Evolutionary conservation across 2,888 invertebrate genomes (phyloP).

Genomic region (Xanthorhoe spadicearia): DNA sequence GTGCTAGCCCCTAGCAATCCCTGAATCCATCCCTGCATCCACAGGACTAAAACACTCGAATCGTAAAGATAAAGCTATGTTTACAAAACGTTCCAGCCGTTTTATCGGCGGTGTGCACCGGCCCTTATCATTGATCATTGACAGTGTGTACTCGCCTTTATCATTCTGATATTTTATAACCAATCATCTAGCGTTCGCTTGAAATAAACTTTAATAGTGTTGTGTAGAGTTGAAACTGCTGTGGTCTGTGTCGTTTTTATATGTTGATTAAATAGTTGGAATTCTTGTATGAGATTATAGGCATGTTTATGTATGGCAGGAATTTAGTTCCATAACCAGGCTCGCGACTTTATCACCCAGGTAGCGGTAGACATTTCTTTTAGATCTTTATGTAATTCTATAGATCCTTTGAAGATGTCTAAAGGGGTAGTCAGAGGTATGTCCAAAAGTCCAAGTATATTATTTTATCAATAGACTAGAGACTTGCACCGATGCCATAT

Average conservation of each 20-base stretch:
- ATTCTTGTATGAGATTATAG: constrained; percentile 36
- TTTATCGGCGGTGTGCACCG: constrained; percentile 48
- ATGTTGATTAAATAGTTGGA: constrained; percentile 34
- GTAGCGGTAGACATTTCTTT: too few relatives aligned
- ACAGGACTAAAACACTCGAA: constrained; percentile 46
- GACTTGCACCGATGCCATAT: constrained; percentile 20
- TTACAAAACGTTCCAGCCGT: constrained; percentile 58
- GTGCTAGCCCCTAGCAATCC: not conserved
- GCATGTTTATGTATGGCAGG: not conserved
- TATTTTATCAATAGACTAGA: too few relatives aligned
- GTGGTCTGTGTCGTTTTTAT: constrained; percentile 14
- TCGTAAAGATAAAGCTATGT: constrained; percentile 52
- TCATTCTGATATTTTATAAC: constrained; percentile 41
- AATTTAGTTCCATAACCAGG: not conserved
- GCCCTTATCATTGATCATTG: constrained; percentile 52
- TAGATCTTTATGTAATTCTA: too few relatives aligned
- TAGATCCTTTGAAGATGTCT: not conserved
- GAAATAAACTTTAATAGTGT: constrained; percentile 10
- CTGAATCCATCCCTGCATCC: constrained; percentile 13
- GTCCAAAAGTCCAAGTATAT: too few relatives aligned
- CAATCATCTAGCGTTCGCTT: constrained; percentile 13
- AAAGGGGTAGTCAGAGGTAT: not conserved
- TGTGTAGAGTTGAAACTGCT: not conserved
- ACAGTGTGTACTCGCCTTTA: constrained; percentile 48
- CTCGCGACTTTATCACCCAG: too few relatives aligned